A percentile compares a stretch with the other conserved stretches of the same genome.
These are phyloP conservation scores for Scrobipalpa costella DNA, from an alignment of 2,888 invertebrate genomes.

Conservation along the genomic window DNA sequence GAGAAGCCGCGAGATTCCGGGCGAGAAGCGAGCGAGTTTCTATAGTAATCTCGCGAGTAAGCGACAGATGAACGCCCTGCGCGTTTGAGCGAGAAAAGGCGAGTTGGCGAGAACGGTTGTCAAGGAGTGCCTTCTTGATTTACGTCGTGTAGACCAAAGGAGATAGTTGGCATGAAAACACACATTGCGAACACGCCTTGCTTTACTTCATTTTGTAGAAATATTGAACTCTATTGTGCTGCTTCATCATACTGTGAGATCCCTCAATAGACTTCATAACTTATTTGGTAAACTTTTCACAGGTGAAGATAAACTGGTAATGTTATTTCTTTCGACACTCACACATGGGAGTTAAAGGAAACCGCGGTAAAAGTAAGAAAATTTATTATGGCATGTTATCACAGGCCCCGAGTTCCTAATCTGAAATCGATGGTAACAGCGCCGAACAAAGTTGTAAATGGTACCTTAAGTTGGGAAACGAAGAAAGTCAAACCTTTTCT, in stretches of 20 bases:
- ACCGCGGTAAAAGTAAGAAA: slow-evolving; percentile 46
- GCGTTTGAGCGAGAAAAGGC: slow-evolving; percentile 33
- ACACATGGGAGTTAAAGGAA: slow-evolving; percentile 29
- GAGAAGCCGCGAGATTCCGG: slow-evolving; percentile 13
- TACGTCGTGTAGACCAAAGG: slow-evolving; percentile 35
- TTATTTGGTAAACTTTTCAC: not conserved
- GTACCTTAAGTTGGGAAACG: slow-evolving; percentile 71
- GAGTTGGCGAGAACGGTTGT: slow-evolving; percentile 31
- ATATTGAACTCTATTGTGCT: slow-evolving; percentile 1
- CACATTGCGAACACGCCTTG: slow-evolving; percentile 24
- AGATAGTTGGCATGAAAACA: slow-evolving; percentile 33
- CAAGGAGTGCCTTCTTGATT: slow-evolving; percentile 40
- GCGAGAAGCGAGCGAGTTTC: slow-evolving; percentile 35
- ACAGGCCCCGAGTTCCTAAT: slow-evolving; percentile 75
- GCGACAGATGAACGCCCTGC: slow-evolving; percentile 40
- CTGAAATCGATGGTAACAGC: slow-evolving; percentile 78
- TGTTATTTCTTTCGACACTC: slow-evolving; percentile 18
- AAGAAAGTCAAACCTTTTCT: slow-evolving; percentile 66
- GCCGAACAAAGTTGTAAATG: slow-evolving; percentile 74
- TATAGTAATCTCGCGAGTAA: slow-evolving; percentile 37
- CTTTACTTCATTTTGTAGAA: slow-evolving; percentile 15
- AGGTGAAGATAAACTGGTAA: slow-evolving; percentile 4
- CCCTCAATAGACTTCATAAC: not conserved
- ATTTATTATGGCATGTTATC: slow-evolving; percentile 76
- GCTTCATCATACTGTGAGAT: not conserved